Conservation (phyloP, 2,888 invertebrate species). For the Drosophila cognata region DNA sequence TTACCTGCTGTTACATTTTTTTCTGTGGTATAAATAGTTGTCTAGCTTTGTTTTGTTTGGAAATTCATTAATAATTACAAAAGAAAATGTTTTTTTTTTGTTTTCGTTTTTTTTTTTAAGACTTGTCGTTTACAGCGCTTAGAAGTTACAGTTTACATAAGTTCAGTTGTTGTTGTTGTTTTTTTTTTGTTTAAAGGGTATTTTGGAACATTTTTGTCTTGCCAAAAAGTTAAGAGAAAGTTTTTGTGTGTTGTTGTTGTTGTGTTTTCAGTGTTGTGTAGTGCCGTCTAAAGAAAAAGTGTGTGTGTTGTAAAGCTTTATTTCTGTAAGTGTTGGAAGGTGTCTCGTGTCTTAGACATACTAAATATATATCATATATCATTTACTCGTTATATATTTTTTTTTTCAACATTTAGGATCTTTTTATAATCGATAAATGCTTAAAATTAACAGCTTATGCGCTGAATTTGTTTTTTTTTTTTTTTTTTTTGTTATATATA, state of each 20-base stretch:
- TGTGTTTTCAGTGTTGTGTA: constrained; percentile 32
- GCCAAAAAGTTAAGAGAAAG: constrained; percentile 39
- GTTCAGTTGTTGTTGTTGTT: constrained; percentile 41
- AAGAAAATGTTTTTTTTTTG: constrained; percentile 22
- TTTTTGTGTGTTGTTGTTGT: constrained; percentile 17
- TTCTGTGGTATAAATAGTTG: constrained; percentile 34
- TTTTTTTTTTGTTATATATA: constrained; percentile 9
- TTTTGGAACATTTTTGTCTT: constrained; percentile 28
- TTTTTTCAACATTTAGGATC: constrained; percentile 48
- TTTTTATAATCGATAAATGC: constrained; percentile 34
- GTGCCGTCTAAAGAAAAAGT: constrained; percentile 23
- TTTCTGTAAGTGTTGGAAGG: constrained; percentile 24
- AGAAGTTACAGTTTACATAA: constrained; percentile 72
- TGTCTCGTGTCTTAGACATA: constrained; percentile 24
- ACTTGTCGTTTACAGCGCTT: constrained; percentile 73
- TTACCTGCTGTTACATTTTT: constrained; percentile 20
- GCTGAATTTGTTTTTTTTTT: constrained; percentile 36
- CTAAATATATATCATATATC: constrained; percentile 34
- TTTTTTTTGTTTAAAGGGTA: constrained; percentile 16
- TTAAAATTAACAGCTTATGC: constrained; percentile 41
- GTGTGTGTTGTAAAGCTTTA: constrained; percentile 55
- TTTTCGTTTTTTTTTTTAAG: constrained; percentile 34
- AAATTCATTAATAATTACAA: constrained; percentile 50
- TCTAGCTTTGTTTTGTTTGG: constrained; percentile 14
- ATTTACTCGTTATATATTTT: constrained; percentile 34